Evolutionary conservation across 1,140 invertebrate genomes (phyloP).

Genomic region (Pectinophora gossypiella): DNA sequence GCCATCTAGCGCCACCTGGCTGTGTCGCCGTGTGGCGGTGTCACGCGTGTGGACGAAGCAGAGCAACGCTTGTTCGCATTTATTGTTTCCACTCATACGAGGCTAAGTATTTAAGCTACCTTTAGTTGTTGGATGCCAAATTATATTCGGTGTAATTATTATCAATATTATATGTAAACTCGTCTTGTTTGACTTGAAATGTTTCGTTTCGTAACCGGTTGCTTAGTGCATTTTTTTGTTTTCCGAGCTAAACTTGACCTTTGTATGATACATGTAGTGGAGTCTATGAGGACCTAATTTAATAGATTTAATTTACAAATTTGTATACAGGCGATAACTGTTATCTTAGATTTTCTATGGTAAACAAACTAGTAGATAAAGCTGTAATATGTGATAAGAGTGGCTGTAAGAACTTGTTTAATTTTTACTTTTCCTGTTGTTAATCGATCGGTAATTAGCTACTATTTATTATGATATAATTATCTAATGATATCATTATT

Average conservation of each 20-base stretch:
- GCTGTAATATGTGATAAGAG: constrained; percentile 70
- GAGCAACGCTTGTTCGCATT: constrained; percentile 57
- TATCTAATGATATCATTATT: background rate
- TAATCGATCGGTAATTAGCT: background rate
- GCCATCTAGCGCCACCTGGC: too few relatives aligned
- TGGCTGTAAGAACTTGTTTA: constrained; percentile 53
- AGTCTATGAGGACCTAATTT: constrained; percentile 43
- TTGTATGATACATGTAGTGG: constrained; percentile 49
- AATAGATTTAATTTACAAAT: constrained; percentile 58
- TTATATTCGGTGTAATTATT: constrained; percentile 42
- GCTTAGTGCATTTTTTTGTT: constrained; percentile 48
- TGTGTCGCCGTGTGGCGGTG: too few relatives aligned
- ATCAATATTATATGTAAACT: background rate
- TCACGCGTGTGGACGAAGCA: too few relatives aligned
- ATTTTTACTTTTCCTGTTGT: constrained; percentile 13
- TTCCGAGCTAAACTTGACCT: constrained; percentile 39
- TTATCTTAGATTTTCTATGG: constrained; percentile 72
- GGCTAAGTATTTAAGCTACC: constrained; percentile 43
- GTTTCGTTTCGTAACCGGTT: constrained; percentile 47
- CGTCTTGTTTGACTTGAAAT: constrained; percentile 39
- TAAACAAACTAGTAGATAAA: constrained; percentile 59
- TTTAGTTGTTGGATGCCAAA: constrained; percentile 66
- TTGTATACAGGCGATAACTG: constrained; percentile 55
- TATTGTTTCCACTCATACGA: constrained; percentile 42
- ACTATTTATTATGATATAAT: background rate